phyloP scores from a whole-genome alignment of 2,888 invertebrate genomes.

The Julus scanicus region DNA sequence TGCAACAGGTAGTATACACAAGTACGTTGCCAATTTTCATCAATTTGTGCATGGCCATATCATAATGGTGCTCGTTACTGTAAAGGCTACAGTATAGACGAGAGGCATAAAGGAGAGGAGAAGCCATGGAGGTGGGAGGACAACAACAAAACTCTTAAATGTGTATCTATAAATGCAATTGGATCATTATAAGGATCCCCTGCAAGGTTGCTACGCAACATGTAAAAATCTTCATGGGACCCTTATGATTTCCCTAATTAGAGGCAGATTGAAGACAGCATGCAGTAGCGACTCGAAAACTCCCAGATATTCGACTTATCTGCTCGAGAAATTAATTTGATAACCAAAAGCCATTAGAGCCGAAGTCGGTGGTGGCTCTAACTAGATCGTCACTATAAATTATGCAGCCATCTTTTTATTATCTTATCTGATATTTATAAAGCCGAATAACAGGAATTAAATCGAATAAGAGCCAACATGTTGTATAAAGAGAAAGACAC shows the following conservation, averaged over 20 bases:
- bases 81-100: conserved; percentile 30
- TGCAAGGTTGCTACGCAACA: conserved; percentile 44
- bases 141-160: conserved; percentile 47
- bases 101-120: conserved; percentile 28
- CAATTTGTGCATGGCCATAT: background rate
- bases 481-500: background rate
- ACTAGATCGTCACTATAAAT: conserved; percentile 40
- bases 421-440: conserved; percentile 40
- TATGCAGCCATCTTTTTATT: conserved; percentile 33
- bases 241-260: conserved; percentile 47
- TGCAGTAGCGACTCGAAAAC: background rate
- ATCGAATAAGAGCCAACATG: background rate
- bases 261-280: conserved; percentile 42
- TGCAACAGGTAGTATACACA: conserved; percentile 38
- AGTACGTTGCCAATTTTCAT: conserved; percentile 15
- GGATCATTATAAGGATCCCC: conserved; percentile 43
- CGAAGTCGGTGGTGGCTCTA: conserved; percentile 18
- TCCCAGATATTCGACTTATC: conserved; percentile 12
- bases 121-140: conserved; percentile 26
- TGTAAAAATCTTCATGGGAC: conserved; percentile 47
- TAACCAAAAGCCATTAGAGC: conserved; percentile 27
- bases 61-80: conserved; percentile 45
- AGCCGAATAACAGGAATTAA: conserved; percentile 18
- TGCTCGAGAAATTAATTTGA: conserved; percentile 22
- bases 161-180: conserved; percentile 40